Percentiles rank a stretch among this genome's conserved stretches.
phyloP scores from a whole-genome alignment of 2,113 vertebrate species.

The Tetraodon nigroviridis region DNA sequence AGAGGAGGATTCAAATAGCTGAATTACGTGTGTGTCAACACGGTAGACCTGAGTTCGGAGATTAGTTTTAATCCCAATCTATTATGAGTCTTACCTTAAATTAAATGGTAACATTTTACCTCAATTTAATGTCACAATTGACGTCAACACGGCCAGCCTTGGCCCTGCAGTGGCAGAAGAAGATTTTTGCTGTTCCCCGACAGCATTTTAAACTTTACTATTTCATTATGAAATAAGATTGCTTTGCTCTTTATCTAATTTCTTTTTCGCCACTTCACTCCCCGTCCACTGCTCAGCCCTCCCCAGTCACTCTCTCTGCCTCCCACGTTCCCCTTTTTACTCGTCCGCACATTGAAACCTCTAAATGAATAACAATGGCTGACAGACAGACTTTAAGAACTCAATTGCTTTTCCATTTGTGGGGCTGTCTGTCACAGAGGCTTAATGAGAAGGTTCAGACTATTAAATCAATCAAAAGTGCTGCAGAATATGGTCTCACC shows the following conservation, averaged over 20 bases:
- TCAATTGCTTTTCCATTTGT: conserved; percentile 37
- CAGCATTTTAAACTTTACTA: conserved; percentile 16
- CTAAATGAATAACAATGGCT: conserved; percentile 52
- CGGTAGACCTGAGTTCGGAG: conserved; percentile 23
- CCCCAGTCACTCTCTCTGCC: conserved; percentile 17
- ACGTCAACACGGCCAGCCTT: too few species aligned
- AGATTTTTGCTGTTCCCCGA: background rate
- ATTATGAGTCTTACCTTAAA: conserved; percentile 21
- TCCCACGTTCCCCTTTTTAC: conserved; percentile 7
- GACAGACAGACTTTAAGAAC: conserved; percentile 41
- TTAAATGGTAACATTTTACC: conserved; percentile 22
- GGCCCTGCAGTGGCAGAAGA: background rate
- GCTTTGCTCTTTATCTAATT: conserved; percentile 9
- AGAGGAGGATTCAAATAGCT: conserved; percentile 49
- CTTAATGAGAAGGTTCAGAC: conserved; percentile 45
- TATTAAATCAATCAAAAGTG: conserved; percentile 5
- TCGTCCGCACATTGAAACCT: conserved; percentile 38
- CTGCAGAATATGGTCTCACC: conserved; percentile 20
- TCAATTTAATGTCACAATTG: conserved; percentile 18
- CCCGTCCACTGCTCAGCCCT: conserved; percentile 12
- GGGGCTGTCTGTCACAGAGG: conserved; percentile 38
- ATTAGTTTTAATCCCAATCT: conserved; percentile 38
- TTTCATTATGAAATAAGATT: conserved; percentile 1
- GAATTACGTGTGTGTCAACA: conserved; percentile 43
- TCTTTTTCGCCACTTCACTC: conserved; percentile 7